A percentile compares a stretch with the other conserved stretches of the same genome.
These are phyloP conservation scores for Pandemis corylana DNA, from an alignment of 2,888 invertebrate genomes.

Conservation along the genomic window DNA sequence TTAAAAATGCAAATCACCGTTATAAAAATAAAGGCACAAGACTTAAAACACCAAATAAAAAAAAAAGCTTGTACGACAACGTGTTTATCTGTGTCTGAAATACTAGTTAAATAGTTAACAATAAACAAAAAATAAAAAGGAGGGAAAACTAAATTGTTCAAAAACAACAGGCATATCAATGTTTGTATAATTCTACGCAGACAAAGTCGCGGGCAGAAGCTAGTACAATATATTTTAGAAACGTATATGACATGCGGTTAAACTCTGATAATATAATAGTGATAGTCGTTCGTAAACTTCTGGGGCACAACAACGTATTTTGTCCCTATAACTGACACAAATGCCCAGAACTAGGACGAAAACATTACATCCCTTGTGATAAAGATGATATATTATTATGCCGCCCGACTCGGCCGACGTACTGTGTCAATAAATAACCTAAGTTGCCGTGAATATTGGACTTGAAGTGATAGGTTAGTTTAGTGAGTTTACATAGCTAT, in stretches of 20 bases:
- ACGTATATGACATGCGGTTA: not conserved
- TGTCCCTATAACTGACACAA: not conserved
- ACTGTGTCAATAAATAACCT: conserved; percentile 15
- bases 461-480: not conserved
- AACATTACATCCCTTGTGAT: conserved; percentile 4
- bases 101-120: too few relatives aligned
- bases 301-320: not conserved
- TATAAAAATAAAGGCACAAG: too few relatives aligned
- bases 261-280: not conserved
- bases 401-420: not conserved
- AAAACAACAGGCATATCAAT: too few relatives aligned
- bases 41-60: too few relatives aligned
- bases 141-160: too few relatives aligned
- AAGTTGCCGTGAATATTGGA: conserved; percentile 14
- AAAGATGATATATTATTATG: conserved; percentile 17
- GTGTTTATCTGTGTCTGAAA: too few relatives aligned
- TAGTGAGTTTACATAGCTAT: not conserved
- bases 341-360: conserved; percentile 2
- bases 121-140: too few relatives aligned
- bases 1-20: too few relatives aligned
- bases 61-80: too few relatives aligned
- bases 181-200: too few relatives aligned
- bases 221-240: not conserved
- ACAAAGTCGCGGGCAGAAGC: too few relatives aligned
- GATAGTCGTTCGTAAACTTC: not conserved